Evolutionary conservation across 2,888 invertebrate species (phyloP).

Genomic region (Dusona sp.): DNA sequence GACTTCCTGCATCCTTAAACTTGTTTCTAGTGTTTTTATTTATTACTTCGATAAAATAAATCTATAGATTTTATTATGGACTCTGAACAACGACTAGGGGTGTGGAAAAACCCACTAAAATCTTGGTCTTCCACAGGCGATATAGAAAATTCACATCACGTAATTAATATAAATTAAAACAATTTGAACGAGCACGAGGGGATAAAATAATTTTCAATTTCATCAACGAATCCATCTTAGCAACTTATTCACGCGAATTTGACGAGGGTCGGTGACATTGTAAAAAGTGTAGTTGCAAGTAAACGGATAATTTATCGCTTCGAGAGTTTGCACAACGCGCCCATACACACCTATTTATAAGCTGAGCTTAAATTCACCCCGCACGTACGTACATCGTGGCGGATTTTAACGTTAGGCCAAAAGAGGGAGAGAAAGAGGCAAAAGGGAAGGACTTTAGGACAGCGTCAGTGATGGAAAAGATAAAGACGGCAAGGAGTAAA

Average conservation of each 20-base stretch:
- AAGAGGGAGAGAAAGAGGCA: slow-evolving; percentile 49
- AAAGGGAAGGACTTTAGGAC: slow-evolving; percentile 36
- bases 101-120: neutral
- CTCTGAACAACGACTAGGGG: neutral
- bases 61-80: neutral
- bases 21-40: neutral
- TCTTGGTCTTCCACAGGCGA: too few relatives aligned
- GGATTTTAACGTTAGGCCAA: neutral
- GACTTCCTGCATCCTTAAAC: neutral
- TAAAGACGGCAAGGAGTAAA: neutral
- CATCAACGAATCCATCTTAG: slow-evolving; percentile 29
- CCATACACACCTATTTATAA: slow-evolving; percentile 59
- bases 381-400: neutral
- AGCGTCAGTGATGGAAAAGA: slow-evolving; percentile 31
- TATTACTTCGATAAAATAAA: neutral
- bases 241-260: slow-evolving; percentile 42
- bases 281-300: slow-evolving; percentile 7
- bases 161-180: neutral
- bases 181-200: neutral
- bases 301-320: slow-evolving; percentile 53
- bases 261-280: neutral
- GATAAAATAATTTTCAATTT: slow-evolving; percentile 29
- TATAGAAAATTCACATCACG: neutral
- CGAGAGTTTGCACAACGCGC: slow-evolving; percentile 49
- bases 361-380: slow-evolving; percentile 52